Evolutionary conservation across 2,113 vertebrate species (phyloP).

Genomic region (Suricata suricatta): DNA sequence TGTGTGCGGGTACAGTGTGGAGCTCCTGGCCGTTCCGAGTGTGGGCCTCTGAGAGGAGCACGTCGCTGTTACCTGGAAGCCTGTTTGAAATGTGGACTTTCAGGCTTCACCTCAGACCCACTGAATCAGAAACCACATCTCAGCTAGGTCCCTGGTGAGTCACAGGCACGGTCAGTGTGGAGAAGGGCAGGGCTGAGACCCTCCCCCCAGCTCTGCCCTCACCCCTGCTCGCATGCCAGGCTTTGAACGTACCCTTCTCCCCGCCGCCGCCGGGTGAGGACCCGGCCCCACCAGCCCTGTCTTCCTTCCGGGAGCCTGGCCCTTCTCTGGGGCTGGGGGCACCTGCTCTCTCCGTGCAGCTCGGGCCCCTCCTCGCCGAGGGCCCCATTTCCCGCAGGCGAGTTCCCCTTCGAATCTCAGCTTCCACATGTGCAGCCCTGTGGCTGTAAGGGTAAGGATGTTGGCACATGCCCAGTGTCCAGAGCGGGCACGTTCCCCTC

Average conservation of each 20-base stretch:
- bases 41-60: background rate
- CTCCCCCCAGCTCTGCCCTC: background rate
- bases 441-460: background rate
- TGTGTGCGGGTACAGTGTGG: background rate
- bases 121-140: background rate
- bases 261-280: background rate
- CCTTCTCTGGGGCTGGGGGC: background rate
- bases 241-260: background rate
- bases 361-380: background rate
- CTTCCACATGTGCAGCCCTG: background rate
- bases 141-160: background rate
- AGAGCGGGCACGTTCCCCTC: too few relatives aligned
- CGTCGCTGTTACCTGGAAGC: background rate
- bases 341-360: background rate
- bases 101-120: constrained; percentile 32
- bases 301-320: background rate
- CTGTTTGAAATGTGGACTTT: background rate
- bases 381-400: background rate
- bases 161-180: background rate
- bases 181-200: background rate
- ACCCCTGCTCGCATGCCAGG: background rate
- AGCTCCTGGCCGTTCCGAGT: background rate
- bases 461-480: background rate
- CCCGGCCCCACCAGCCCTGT: background rate
- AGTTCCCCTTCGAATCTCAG: background rate